Evolutionary conservation across 1,140 invertebrate species (phyloP), one percentile per base, ranked within the genome.

Genomic region (Drosophila subpulchrella): DNA sequence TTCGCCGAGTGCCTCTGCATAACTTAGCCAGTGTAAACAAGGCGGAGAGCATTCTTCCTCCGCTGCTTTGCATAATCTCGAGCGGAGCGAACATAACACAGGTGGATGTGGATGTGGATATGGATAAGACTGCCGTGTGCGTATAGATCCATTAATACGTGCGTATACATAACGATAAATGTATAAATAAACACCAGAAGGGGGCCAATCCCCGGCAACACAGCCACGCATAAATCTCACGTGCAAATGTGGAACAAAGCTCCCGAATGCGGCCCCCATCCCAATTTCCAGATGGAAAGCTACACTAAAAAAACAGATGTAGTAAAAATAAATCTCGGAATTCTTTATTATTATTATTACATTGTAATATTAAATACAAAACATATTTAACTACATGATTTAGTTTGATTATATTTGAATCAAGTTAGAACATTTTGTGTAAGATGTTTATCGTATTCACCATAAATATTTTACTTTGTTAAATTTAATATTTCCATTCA

Each of bases 171-270:
- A 88, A 76, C 62, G 56, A 53, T 72, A 75, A 78, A 72, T 74
- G 71, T 83, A 86, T 86, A 86, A 86, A 86, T 82, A 86, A 85
- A 86, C 82, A 62, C 53, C 60, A 59, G 62, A 74, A 65, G 50
- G 50, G 61, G 67, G 71, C 59, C 51, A 39, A 30, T 39, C 59
- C 59, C 48, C 50, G 48, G 63, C 54, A 12, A 20, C 60, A 39
- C 73, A 15, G 70, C 75, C 82, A 88, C 83, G 82, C 83, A 86
- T 86, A 86, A 88, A 86, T 86, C 79, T 88, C 79, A 78, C 82
- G 80, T 79, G 83, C 81, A 83, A 86, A 86, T 83, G 83, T 88
- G 83, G 83, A 66, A 88, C 83, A 86, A 83, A 88, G 77, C 75
- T 61, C 74, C 60, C 58, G 38, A 41, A 47, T 60, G 56, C 58